A percentile compares a stretch with the other conserved stretches of the same genome.
Conservation (phyloP, 2,113 vertebrate genomes). For the Sphyrna mokarran region DNA sequence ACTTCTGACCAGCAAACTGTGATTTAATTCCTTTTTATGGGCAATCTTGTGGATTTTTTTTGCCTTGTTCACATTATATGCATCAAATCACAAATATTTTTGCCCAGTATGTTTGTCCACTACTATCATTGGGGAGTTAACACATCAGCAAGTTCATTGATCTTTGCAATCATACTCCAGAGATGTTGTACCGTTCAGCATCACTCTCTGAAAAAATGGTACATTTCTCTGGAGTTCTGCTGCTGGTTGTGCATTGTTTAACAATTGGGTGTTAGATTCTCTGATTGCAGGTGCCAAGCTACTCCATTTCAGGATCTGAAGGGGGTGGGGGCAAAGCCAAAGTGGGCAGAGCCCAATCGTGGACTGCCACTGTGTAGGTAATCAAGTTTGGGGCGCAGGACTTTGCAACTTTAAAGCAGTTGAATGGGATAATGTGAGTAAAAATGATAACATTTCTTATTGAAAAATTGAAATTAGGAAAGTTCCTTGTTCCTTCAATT, state of each 20-base stretch:
- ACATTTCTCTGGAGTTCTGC: neutral
- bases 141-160: neutral
- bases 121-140: neutral
- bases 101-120: neutral
- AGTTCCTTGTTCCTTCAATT: no score
- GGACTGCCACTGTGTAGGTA: no score
- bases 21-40: neutral
- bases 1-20: neutral
- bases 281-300: neutral
- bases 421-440: no score
- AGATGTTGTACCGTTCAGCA: neutral
- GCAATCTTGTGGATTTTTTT: neutral
- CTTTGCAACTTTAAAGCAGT: no score
- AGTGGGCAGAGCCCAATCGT: no score
- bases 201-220: neutral
- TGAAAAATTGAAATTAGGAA: no score
- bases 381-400: no score
- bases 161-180: neutral
- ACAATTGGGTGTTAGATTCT: neutral
- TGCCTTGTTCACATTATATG: neutral
- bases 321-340: no score
- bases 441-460: no score
- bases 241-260: neutral
- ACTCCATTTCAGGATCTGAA: neutral
- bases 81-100: neutral